Evolutionary conservation across 2,888 invertebrate genomes (phyloP).

Genomic region (Synergus umbraculus): DNA sequence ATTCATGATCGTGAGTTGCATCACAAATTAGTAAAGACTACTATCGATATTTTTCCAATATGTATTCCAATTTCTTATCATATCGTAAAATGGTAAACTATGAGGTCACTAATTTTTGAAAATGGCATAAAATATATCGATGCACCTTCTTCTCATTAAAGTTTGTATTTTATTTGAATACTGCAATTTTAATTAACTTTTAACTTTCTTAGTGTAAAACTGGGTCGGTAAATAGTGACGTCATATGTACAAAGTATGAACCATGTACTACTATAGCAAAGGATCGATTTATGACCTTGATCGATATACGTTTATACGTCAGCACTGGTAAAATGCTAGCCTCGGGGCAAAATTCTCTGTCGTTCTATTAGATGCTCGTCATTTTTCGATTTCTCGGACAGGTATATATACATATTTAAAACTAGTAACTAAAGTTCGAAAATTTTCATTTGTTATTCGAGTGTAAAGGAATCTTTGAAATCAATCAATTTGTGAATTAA

Average conservation of each 20-base stretch:
- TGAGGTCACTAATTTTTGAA: no score
- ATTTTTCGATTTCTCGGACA: no score
- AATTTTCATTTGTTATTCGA: background rate
- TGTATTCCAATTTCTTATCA: background rate
- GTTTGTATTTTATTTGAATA: no score
- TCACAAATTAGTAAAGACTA: background rate
- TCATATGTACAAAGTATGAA: background rate
- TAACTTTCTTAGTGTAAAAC: no score
- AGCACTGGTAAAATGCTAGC: background rate
- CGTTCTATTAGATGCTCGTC: no score
- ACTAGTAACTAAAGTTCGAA: background rate
- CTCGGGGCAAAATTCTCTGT: background rate
- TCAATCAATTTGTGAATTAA: background rate
- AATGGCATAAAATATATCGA: no score
- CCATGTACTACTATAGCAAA: background rate
- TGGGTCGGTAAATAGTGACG: no score
- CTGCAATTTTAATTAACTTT: no score
- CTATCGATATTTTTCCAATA: background rate
- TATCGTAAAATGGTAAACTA: background rate
- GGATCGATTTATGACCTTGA: background rate
- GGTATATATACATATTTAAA: no score
- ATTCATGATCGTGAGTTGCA: conserved; percentile 1
- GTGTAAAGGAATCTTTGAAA: background rate
- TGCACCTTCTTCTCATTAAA: no score
- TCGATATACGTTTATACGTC: background rate